These are phyloP conservation scores for Drosophila ochracea DNA, from an alignment of 2,888 invertebrate genomes.

Conservation along the genomic window DNA sequence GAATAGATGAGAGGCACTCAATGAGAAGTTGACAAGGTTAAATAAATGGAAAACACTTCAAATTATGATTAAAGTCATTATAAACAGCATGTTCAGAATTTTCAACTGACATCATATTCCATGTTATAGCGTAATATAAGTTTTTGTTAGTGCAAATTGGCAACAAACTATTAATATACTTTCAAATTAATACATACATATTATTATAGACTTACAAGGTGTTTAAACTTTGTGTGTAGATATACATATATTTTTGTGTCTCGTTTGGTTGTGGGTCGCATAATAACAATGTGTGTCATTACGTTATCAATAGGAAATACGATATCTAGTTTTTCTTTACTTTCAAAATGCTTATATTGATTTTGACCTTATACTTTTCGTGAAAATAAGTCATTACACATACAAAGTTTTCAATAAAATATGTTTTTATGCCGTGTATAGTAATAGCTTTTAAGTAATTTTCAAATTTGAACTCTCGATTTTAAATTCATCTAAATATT, in stretches of 20 bases:
- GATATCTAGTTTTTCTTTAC: slow-evolving; percentile 6
- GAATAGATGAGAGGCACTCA: slow-evolving; percentile 55
- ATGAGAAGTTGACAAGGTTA: slow-evolving; percentile 18
- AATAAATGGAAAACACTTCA: slow-evolving; percentile 7
- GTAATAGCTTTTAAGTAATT: slow-evolving; percentile 54
- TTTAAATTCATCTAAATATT: slow-evolving; percentile 40
- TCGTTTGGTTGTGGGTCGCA: slow-evolving; percentile 23
- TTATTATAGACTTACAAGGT: slow-evolving; percentile 10
- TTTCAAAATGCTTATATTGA: slow-evolving; percentile 18
- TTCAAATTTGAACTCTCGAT: slow-evolving; percentile 40
- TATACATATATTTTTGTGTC: slow-evolving; percentile 6
- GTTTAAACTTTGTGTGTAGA: not conserved
- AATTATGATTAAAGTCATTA: not conserved
- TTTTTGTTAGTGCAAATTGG: slow-evolving; percentile 8
- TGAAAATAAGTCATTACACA: slow-evolving; percentile 27
- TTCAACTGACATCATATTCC: slow-evolving; percentile 10
- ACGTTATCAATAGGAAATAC: slow-evolving; percentile 43
- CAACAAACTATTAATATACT: slow-evolving; percentile 15
- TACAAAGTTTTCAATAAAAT: slow-evolving; percentile 34
- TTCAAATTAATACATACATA: slow-evolving; percentile 6
- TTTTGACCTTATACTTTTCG: slow-evolving; percentile 8
- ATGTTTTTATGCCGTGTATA: slow-evolving; percentile 27
- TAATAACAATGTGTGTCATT: slow-evolving; percentile 61
- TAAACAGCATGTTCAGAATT: not conserved
- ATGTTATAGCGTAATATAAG: not conserved